A percentile compares a stretch with the other conserved stretches of the same genome.
These are phyloP conservation scores for Sorex araneus DNA, from an alignment of 2,113 vertebrate species.

Conservation along the genomic window DNA sequence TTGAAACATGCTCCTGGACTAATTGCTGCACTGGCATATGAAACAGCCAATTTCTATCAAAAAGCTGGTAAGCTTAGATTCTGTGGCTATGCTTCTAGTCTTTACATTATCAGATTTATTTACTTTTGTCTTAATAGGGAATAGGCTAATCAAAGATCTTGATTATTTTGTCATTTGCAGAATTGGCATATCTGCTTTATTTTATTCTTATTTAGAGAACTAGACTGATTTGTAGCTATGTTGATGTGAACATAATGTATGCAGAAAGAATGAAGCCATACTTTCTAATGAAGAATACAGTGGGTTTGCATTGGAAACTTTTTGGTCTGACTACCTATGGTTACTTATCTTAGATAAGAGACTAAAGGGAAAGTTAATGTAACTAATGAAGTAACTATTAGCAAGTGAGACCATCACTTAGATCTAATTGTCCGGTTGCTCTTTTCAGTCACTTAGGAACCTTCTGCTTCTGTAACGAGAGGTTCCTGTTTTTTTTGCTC, in stretches of 20 bases:
- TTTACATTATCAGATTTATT: constrained; percentile 29
- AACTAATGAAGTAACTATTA: not conserved
- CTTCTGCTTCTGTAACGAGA: not conserved
- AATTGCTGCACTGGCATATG: constrained; percentile 95
- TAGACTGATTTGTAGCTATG: not conserved
- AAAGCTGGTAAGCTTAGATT: constrained; percentile 93
- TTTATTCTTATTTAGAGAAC: constrained; percentile 3
- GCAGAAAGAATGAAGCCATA: not conserved
- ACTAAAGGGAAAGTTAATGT: not conserved
- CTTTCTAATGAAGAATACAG: not conserved
- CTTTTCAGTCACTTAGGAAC: constrained; percentile 10
- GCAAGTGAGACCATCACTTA: not conserved
- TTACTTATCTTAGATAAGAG: not conserved
- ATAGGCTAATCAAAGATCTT: constrained; percentile 5
- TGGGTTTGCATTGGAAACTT: constrained; percentile 14
- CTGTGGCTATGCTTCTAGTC: constrained; percentile 44
- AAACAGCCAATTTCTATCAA: constrained; percentile 98
- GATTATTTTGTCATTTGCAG: constrained; percentile 30
- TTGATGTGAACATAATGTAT: not conserved
- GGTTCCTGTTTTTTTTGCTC: not conserved
- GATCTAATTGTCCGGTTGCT: not conserved
- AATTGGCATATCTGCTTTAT: not conserved
- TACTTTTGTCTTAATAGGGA: not conserved
- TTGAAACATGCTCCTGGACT: constrained; percentile 96
- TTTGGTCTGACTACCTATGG: not conserved